phyloP scores from a whole-genome alignment of 2,888 invertebrate genomes.

The Andrena dorsata region DNA sequence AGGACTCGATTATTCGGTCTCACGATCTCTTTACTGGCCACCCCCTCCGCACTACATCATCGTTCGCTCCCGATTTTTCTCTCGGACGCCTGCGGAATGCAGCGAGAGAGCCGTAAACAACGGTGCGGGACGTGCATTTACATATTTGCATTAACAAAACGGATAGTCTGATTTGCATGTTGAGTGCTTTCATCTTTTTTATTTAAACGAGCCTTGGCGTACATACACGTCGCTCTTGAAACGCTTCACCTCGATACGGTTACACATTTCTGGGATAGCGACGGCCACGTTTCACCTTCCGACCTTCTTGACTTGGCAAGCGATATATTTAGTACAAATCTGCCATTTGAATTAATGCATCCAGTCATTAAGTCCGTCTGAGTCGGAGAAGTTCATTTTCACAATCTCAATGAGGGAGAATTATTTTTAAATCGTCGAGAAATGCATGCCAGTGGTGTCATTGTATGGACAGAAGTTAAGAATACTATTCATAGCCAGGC shows the following conservation, averaged over 20 bases:
- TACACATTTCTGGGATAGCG: slow-evolving; percentile 44
- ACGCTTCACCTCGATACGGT: slow-evolving; percentile 35
- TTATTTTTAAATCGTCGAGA: too few relatives aligned
- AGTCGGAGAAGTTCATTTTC: too few relatives aligned
- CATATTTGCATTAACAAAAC: slow-evolving; percentile 78
- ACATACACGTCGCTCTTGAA: slow-evolving; percentile 55
- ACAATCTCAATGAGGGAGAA: too few relatives aligned
- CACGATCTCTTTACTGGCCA: slow-evolving; percentile 57
- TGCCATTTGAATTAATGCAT: too few relatives aligned
- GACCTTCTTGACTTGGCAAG: neutral
- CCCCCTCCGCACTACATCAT: slow-evolving; percentile 47
- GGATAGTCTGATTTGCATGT: slow-evolving; percentile 75
- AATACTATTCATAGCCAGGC: too few relatives aligned
- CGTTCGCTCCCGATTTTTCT: slow-evolving; percentile 67
- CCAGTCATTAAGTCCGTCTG: too few relatives aligned
- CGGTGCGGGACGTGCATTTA: slow-evolving; percentile 68
- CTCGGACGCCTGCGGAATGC: slow-evolving; percentile 53
- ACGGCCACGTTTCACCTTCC: slow-evolving; percentile 24
- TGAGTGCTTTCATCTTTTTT: slow-evolving; percentile 73
- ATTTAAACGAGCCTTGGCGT: slow-evolving; percentile 64
- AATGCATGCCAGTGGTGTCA: too few relatives aligned
- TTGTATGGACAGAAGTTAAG: too few relatives aligned
- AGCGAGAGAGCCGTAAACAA: slow-evolving; percentile 72
- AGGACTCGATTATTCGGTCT: slow-evolving; percentile 69
- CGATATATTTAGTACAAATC: too few relatives aligned